Evolutionary conservation across 2,888 invertebrate genomes (phyloP).

Genomic region (Stratiomys singularior): DNA sequence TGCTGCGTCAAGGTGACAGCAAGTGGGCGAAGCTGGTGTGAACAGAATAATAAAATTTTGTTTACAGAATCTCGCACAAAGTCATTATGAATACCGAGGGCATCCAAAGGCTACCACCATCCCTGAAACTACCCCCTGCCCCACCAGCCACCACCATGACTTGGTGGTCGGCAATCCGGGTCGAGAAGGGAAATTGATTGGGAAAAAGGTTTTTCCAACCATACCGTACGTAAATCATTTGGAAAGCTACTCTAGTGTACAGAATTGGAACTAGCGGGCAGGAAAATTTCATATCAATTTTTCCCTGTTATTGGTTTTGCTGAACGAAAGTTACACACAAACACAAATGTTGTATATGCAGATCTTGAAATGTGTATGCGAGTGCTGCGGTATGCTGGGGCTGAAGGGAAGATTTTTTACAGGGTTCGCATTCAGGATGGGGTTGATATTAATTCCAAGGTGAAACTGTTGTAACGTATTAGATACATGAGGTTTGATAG

Average conservation of each 20-base stretch:
- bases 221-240: slow-evolving; percentile 42
- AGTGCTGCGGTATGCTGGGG: background rate
- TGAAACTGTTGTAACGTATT: slow-evolving; percentile 23
- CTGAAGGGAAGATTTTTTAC: too few species aligned
- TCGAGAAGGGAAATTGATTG: slow-evolving; percentile 29
- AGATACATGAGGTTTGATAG: background rate
- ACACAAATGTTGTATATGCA: too few species aligned
- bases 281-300: slow-evolving; percentile 41
- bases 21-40: slow-evolving; percentile 23
- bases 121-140: too few species aligned
- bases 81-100: slow-evolving; percentile 37
- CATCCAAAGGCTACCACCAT: background rate
- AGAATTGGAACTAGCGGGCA: slow-evolving; percentile 38
- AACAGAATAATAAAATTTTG: slow-evolving; percentile 46
- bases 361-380: background rate
- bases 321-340: background rate
- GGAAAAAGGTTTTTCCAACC: slow-evolving; percentile 21
- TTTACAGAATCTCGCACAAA: slow-evolving; percentile 39
- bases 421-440: too few species aligned
- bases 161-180: background rate
- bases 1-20: slow-evolving; percentile 13
- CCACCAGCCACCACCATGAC: background rate
- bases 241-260: slow-evolving; percentile 40
- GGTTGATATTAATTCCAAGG: slow-evolving; percentile 19
- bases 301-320: slow-evolving; percentile 23